These are phyloP conservation scores for Fregetta grallaria DNA, from an alignment of 2,113 vertebrate species.

Conservation along the genomic window DNA sequence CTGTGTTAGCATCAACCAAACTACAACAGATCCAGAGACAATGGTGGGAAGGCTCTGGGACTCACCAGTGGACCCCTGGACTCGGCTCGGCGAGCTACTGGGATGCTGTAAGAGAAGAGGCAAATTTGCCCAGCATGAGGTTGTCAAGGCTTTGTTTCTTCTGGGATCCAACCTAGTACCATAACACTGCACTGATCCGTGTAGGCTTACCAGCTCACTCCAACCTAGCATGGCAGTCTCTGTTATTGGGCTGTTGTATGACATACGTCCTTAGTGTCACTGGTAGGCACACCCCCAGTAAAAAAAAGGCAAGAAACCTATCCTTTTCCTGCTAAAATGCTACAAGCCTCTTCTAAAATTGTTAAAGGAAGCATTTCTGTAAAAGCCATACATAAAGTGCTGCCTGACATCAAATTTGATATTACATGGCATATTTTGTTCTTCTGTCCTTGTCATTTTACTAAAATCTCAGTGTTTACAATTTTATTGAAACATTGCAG, in stretches of 20 bases:
- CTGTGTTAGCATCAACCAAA: neutral
- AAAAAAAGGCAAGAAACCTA: neutral
- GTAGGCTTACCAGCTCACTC: neutral
- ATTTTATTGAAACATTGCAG: neutral
- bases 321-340: neutral
- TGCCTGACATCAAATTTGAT: neutral
- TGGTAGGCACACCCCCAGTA: neutral
- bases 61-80: neutral
- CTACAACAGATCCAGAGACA: neutral
- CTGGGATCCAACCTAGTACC: neutral
- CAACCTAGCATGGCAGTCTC: fast-evolving
- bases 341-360: neutral
- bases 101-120: neutral
- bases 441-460: neutral
- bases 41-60: neutral
- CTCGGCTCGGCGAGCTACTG: neutral
- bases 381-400: neutral
- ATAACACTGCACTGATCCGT: neutral
- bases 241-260: neutral
- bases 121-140: neutral
- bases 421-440: neutral
- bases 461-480: neutral
- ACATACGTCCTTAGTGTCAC: neutral
- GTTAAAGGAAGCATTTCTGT: neutral
- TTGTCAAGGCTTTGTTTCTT: neutral